A percentile compares a stretch with the other conserved stretches of the same genome.
These are phyloP conservation scores for Mythimna impura DNA, from an alignment of 2,888 invertebrate genomes.

Conservation along the genomic window DNA sequence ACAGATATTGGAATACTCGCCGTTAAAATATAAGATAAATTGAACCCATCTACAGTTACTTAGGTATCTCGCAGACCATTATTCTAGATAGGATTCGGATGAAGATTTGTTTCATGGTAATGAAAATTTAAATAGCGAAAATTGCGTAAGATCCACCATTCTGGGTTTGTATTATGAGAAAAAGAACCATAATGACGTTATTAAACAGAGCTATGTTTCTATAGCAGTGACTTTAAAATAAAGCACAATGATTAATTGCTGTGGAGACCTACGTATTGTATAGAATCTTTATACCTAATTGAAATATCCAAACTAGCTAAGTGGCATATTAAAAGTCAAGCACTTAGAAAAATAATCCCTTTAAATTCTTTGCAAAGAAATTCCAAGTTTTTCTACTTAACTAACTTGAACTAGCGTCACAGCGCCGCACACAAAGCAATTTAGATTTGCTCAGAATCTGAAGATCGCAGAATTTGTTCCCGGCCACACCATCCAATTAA, in stretches of 20 bases:
- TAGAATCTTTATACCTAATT: slow-evolving; percentile 27
- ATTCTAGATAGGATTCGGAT: slow-evolving; percentile 49
- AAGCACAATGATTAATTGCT: slow-evolving; percentile 43
- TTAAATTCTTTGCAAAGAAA: slow-evolving; percentile 27
- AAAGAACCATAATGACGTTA: slow-evolving; percentile 23
- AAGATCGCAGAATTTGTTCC: slow-evolving; percentile 30
- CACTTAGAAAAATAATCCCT: slow-evolving; percentile 11
- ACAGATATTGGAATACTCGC: slow-evolving; percentile 30
- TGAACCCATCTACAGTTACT: slow-evolving; percentile 26
- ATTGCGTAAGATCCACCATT: slow-evolving; percentile 30
- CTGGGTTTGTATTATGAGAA: slow-evolving; percentile 17
- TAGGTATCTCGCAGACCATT: slow-evolving; percentile 33
- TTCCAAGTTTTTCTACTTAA: slow-evolving; percentile 30
- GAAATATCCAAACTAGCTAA: slow-evolving; percentile 34
- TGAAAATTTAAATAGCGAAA: slow-evolving; percentile 41
- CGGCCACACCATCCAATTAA: slow-evolving; percentile 52
- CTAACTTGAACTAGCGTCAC: slow-evolving; percentile 20
- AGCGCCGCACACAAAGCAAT: slow-evolving; percentile 41
- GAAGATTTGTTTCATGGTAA: slow-evolving; percentile 40
- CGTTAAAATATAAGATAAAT: slow-evolving; percentile 53
- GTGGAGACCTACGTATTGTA: slow-evolving; percentile 32
- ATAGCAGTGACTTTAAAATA: slow-evolving; percentile 29
- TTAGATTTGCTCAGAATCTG: slow-evolving; percentile 31
- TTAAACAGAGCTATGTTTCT: slow-evolving; percentile 32
- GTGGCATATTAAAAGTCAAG: slow-evolving; percentile 27